phyloP scores from a whole-genome alignment of 2,888 invertebrate species.

The Anoncus sp. region DNA sequence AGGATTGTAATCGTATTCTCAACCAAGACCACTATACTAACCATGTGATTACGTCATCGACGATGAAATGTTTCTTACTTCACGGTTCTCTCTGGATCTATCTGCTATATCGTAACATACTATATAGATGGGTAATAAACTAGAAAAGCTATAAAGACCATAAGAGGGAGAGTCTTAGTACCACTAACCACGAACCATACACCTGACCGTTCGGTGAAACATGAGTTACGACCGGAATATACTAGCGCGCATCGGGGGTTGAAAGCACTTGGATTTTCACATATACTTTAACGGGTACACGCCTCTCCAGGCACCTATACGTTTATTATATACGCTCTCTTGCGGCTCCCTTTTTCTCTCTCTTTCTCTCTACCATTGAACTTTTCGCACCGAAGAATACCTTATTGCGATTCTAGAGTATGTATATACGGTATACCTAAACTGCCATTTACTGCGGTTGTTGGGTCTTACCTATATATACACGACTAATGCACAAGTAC shows the following conservation, averaged over 20 bases:
- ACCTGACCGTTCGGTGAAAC: constrained; percentile 30
- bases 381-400: constrained; percentile 4
- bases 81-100: not conserved
- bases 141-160: constrained; percentile 9
- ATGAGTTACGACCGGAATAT: constrained; percentile 66
- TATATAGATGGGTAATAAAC: not conserved
- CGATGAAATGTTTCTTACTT: constrained; percentile 68
- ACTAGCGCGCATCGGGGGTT: constrained; percentile 44
- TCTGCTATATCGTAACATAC: constrained; percentile 40
- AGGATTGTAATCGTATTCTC: constrained; percentile 7
- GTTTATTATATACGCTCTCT: constrained; percentile 21
- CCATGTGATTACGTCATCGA: constrained; percentile 53
- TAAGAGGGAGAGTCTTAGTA: constrained; percentile 1
- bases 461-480: not conserved
- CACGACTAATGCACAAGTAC: constrained; percentile 16
- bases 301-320: constrained; percentile 32
- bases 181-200: not conserved
- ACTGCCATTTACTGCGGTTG: not conserved
- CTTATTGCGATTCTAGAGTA: not conserved
- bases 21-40: constrained; percentile 43
- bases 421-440: not conserved
- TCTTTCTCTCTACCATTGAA: not conserved
- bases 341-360: not conserved
- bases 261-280: constrained; percentile 70
- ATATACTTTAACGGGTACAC: constrained; percentile 65